These are phyloP conservation scores for Noctilio leporinus DNA, from an alignment of 2,113 vertebrate species.

Conservation along the genomic window DNA sequence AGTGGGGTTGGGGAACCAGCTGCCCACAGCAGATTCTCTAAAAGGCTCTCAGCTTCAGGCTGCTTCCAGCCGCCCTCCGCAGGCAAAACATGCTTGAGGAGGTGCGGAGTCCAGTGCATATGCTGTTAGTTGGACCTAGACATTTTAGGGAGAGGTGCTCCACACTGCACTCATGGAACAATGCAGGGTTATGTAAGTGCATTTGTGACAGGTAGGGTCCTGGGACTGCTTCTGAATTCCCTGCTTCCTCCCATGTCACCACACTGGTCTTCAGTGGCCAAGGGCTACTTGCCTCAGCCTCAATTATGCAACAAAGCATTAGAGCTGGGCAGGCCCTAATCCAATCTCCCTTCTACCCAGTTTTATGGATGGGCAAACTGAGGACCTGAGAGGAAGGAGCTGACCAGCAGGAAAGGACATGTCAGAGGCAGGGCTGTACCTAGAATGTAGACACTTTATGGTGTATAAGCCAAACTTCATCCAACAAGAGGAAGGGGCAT, in stretches of 20 bases:
- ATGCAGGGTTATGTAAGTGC: accelerated
- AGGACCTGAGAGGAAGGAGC: not conserved
- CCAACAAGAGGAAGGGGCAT: not conserved
- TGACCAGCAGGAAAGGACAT: not conserved
- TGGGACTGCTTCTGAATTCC: not conserved
- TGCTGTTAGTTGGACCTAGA: not conserved
- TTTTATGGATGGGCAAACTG: not conserved
- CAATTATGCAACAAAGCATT: not conserved
- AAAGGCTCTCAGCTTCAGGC: not conserved
- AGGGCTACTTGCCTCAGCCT: not conserved
- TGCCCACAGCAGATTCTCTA: not conserved
- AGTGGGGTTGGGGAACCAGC: not conserved
- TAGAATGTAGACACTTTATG: not conserved
- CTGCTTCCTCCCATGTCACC: accelerated
- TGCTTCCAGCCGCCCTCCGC: no score
- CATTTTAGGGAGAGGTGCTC: not conserved
- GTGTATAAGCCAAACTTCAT: not conserved
- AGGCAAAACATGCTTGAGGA: not conserved
- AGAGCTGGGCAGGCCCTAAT: not conserved
- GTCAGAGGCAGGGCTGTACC: not conserved
- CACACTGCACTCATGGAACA: accelerated
- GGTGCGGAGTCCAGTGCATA: not conserved
- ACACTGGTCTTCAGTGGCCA: not conserved
- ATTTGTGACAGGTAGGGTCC: accelerated
- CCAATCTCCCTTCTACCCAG: accelerated